These are phyloP conservation scores for Hemitrygon akajei DNA, from an alignment of 2,797 vertebrate genomes.

Conservation along the genomic window DNA sequence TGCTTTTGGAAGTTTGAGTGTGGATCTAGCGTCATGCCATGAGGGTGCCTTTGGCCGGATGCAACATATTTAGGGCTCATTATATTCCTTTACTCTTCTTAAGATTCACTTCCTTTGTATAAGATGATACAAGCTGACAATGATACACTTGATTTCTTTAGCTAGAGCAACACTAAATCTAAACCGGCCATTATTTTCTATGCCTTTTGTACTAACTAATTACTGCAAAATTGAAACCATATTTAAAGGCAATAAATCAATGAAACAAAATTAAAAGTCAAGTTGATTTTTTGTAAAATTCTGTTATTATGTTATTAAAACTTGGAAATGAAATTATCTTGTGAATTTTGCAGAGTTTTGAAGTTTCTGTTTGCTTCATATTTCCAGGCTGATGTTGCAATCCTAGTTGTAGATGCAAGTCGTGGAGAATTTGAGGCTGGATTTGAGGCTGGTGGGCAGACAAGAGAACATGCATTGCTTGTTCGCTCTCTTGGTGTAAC, in stretches of 20 bases:
- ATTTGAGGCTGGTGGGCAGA: constrained; percentile 93
- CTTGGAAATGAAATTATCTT: too few relatives aligned
- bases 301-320: not conserved
- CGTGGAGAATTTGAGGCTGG: constrained; percentile 96
- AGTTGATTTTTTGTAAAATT: not conserved
- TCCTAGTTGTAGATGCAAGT: constrained; percentile 91
- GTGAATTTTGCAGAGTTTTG: not conserved
- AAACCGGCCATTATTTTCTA: not conserved
- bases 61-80: not conserved
- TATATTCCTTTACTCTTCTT: not conserved
- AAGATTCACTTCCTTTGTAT: not conserved
- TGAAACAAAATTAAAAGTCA: not conserved
- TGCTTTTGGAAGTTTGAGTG: not conserved
- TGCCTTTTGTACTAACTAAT: not conserved
- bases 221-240: not conserved
- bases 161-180: not conserved
- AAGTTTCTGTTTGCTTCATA: constrained; percentile 4
- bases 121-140: not conserved
- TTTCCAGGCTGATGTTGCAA: constrained; percentile 84
- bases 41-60: not conserved
- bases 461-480: constrained; percentile 86
- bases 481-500: constrained; percentile 95
- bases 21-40: not conserved
- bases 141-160: not conserved
- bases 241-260: not conserved